Conservation (phyloP, 2,888 invertebrate species). For the Exocentrus adspersus region DNA sequence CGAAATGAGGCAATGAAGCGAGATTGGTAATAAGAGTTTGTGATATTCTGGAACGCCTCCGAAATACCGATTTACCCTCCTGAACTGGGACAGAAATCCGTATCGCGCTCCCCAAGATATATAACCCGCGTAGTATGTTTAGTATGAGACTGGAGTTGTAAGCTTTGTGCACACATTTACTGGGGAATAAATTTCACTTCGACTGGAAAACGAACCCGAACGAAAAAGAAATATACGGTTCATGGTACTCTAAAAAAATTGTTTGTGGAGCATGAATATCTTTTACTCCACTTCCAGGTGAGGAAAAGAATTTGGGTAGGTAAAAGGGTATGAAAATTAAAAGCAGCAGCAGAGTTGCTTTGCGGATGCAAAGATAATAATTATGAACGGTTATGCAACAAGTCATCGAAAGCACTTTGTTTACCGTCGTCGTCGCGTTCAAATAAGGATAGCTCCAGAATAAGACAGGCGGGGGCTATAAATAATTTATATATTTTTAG, state of each 20-base stretch:
- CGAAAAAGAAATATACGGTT: too few species aligned
- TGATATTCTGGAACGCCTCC: conserved; percentile 22
- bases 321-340: too few species aligned
- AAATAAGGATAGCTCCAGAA: conserved; percentile 18
- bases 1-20: conserved; percentile 34
- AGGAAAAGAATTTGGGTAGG: too few species aligned
- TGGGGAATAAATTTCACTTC: background rate
- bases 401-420: conserved; percentile 7
- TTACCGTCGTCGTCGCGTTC: conserved; percentile 10
- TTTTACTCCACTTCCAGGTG: too few species aligned
- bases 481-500: conserved; percentile 40
- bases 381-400: conserved; percentile 1
- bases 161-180: background rate
- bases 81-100: conserved; percentile 6
- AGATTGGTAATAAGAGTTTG: conserved; percentile 24
- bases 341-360: too few species aligned
- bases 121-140: background rate
- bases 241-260: too few species aligned
- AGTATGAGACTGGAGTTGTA: background rate
- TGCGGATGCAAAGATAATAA: background rate
- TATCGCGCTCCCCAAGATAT: conserved; percentile 1
- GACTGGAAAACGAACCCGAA: background rate
- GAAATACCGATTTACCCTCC: conserved; percentile 22
- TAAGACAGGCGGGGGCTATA: conserved; percentile 21
- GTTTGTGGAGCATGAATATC: too few species aligned